Conservation (phyloP, 2,113 vertebrate genomes). For the Calypte anna region DNA sequence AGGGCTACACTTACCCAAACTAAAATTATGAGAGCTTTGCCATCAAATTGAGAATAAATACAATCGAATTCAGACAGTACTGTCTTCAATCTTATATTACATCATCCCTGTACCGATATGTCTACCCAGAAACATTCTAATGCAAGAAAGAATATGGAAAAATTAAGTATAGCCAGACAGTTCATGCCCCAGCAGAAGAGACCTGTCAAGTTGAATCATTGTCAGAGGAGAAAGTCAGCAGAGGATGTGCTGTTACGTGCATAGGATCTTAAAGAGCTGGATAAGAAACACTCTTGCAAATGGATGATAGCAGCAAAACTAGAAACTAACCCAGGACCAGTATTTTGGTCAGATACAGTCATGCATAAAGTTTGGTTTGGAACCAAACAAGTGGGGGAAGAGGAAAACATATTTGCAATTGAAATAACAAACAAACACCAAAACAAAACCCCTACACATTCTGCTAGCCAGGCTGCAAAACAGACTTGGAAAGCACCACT, state of each 20-base stretch:
- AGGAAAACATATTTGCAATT: background rate
- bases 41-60: background rate
- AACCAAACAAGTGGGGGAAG: background rate
- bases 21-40: background rate
- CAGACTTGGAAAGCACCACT: background rate
- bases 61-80: background rate
- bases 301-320: background rate
- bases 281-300: background rate
- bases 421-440: background rate
- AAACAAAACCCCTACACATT: background rate
- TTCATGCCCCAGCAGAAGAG: background rate
- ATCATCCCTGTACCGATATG: background rate
- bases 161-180: constrained; percentile 5
- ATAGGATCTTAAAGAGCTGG: background rate
- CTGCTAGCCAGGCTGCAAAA: background rate
- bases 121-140: background rate
- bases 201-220: background rate
- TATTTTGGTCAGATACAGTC: background rate
- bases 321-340: background rate
- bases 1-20: background rate
- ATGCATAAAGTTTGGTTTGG: background rate
- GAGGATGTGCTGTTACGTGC: background rate
- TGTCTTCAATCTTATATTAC: background rate
- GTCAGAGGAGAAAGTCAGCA: background rate
- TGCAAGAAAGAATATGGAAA: background rate